Evolutionary conservation across 2,113 vertebrate species (phyloP).

Genomic region (Pachyramphus minor): DNA sequence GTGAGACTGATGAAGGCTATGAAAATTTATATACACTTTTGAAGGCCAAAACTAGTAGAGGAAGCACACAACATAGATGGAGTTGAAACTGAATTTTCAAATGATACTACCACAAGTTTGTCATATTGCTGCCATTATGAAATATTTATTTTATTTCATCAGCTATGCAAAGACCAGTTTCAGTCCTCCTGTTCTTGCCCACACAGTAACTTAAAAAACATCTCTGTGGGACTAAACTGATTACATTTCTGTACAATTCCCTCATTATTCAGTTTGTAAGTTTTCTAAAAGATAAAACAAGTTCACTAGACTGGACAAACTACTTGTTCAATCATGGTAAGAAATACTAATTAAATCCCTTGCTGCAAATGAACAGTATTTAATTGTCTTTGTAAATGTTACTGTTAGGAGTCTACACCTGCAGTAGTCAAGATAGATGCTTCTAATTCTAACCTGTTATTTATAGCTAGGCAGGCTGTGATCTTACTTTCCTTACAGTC

Average conservation of each 20-base stretch:
- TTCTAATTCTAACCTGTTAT: constrained; percentile 2
- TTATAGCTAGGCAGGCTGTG: neutral
- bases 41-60: neutral
- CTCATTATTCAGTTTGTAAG: neutral
- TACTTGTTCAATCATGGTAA: neutral
- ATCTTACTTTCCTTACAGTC: neutral
- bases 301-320: neutral
- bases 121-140: neutral
- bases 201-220: neutral
- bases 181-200: neutral
- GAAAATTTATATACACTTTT: neutral
- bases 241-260: neutral
- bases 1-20: neutral
- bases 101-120: neutral
- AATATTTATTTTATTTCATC: neutral
- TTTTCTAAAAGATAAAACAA: neutral
- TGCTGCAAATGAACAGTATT: neutral
- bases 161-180: neutral
- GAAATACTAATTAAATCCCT: constrained; percentile 20
- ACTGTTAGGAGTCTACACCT: neutral
- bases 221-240: constrained; percentile 17
- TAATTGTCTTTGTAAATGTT: constrained; percentile 8
- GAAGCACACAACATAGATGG: neutral
- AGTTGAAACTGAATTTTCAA: neutral
- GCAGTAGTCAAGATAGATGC: neutral